These are phyloP conservation scores for Bettongia penicillata DNA, from an alignment of 2,113 vertebrate genomes.

Conservation along the genomic window DNA sequence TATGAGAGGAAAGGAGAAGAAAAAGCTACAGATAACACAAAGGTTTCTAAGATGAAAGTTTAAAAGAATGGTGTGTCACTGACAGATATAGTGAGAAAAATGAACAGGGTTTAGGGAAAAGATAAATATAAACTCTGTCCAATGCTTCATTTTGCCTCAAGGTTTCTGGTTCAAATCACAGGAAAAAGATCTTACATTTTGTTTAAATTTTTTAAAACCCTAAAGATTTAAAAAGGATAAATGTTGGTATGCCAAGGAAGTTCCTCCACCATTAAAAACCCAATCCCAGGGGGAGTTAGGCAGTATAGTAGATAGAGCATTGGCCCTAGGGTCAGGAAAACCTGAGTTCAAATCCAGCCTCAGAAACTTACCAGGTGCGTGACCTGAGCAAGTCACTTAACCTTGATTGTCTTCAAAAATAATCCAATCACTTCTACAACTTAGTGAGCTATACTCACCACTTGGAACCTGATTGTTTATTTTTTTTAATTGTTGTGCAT, in stretches of 20 bases:
- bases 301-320: no score
- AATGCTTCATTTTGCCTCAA: background rate
- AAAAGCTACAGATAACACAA: background rate
- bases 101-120: background rate
- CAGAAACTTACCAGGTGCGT: no score
- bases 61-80: background rate
- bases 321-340: no score
- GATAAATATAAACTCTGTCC: background rate
- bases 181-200: background rate
- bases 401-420: no score
- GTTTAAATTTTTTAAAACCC: background rate
- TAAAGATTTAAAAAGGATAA: background rate
- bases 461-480: background rate
- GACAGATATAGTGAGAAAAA: background rate
- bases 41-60: background rate
- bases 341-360: no score
- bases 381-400: no score
- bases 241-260: background rate
- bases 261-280: background rate
- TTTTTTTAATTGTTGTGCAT: background rate
- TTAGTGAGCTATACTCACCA: background rate
- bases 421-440: background rate
- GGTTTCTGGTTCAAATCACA: constrained; percentile 3
- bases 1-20: background rate
- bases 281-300: background rate